phyloP scores from a whole-genome alignment of 2,888 invertebrate species.

The Tachina grossa region DNA sequence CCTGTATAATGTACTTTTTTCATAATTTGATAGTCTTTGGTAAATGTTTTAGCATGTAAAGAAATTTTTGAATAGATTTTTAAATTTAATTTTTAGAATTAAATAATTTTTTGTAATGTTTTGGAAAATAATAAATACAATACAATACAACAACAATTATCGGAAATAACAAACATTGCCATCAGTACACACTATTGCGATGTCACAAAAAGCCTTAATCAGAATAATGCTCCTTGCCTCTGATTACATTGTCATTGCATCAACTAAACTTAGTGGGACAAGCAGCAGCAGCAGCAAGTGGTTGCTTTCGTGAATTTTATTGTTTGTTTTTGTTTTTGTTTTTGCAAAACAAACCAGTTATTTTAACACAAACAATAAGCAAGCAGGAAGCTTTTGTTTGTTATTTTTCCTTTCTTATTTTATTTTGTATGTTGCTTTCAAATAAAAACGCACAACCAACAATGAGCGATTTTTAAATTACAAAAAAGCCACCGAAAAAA shows the following conservation, averaged over 20 bases:
- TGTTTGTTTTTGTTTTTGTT: background rate
- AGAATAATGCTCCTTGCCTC: background rate
- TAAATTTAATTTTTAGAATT: no score
- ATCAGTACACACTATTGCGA: no score
- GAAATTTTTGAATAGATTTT: no score
- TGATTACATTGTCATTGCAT: conserved; percentile 3
- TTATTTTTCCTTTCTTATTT: background rate
- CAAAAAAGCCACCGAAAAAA: background rate
- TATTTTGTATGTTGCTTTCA: background rate
- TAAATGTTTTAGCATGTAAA: no score
- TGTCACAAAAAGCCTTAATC: no score
- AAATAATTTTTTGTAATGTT: no score
- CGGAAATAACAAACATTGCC: no score
- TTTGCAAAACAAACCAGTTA: conserved; percentile 46
- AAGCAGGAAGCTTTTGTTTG: conserved; percentile 52
- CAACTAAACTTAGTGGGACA: background rate
- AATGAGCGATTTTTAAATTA: conserved; percentile 10
- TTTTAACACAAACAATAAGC: conserved; percentile 37
- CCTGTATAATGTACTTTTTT: no score
- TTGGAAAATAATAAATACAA: no score
- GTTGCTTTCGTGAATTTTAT: conserved; percentile 13
- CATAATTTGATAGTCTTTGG: no score
- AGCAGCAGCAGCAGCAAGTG: conserved; percentile 47
- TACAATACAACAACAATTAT: no score
- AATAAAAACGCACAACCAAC: conserved; percentile 24